phyloP scores from a whole-genome alignment of 2,888 invertebrate species.

The Antitype chi region DNA sequence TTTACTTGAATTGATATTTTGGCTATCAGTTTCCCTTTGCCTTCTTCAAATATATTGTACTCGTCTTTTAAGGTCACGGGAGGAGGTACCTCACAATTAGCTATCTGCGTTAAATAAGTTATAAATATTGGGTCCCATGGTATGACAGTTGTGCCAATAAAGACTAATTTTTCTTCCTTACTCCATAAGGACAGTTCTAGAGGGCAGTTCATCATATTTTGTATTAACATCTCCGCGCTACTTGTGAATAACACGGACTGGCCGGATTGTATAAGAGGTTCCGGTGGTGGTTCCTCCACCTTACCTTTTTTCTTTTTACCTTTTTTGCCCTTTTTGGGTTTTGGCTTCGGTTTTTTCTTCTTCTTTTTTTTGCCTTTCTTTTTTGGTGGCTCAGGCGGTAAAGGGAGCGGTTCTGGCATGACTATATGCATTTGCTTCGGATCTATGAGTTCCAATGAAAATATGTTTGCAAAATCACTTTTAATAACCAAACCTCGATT shows the following conservation, averaged over 20 bases:
- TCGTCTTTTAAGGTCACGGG: slow-evolving; percentile 82
- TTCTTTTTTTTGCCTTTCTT: slow-evolving; percentile 78
- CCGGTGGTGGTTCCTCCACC: slow-evolving; percentile 78
- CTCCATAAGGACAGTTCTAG: slow-evolving; percentile 85
- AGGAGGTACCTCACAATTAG: slow-evolving; percentile 71
- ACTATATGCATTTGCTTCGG: slow-evolving; percentile 87
- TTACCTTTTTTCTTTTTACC: slow-evolving; percentile 68
- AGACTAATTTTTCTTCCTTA: slow-evolving; percentile 82
- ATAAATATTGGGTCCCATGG: slow-evolving; percentile 84
- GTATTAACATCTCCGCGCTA: slow-evolving; percentile 82
- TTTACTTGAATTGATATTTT: slow-evolving; percentile 85
- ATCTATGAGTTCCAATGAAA: slow-evolving; percentile 86
- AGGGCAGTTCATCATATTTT: slow-evolving; percentile 82
- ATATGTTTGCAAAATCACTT: slow-evolving; percentile 86
- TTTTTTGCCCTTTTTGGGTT: slow-evolving; percentile 78
- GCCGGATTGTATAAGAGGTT: slow-evolving; percentile 85
- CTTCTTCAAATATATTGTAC: slow-evolving; percentile 87
- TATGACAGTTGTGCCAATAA: slow-evolving; percentile 79
- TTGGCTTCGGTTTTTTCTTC: slow-evolving; percentile 70
- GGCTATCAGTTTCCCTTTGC: slow-evolving; percentile 83
- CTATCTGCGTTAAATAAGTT: slow-evolving; percentile 77
- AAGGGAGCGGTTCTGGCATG: slow-evolving; percentile 85
- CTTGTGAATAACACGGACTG: slow-evolving; percentile 86
- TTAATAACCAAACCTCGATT: slow-evolving; percentile 81
- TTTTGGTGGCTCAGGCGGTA: slow-evolving; percentile 82